Base-by-base conservation (phyloP, 2,113 vertebrate species). In the Machaerirhynchus nigripectus region DNA sequence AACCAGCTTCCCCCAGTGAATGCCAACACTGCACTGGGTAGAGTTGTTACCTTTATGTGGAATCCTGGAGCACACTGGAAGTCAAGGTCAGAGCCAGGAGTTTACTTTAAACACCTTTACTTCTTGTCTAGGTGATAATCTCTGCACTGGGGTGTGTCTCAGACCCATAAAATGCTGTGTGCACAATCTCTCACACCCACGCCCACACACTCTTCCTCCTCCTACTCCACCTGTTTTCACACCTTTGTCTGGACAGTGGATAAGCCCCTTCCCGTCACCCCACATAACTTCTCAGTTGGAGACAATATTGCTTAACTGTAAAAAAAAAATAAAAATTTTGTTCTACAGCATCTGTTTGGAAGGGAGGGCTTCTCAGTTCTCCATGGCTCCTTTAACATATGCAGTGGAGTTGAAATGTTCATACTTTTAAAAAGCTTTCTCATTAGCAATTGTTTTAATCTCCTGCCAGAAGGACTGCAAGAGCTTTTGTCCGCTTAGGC, bases 391-490 rank as follows among this genome's bases (percentile, higher is more conserved):
- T 92, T 93, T 93, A 75, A 64, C 8, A 3, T 24, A 60, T 17
- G 27, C 22, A 42, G 30, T 31, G 14, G 49, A 84, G 15, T 55
- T 87, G 92, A 96, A 95, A 83, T 49, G 30, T 63, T 81, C 44
- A 65, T 61, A 65, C 3, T 31, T 90, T 52, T 64, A 30, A 68
- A 95, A 95, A 92, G 44, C 37, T 85, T 93, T 85, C 47, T 56
- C 19, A 60, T 50, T 79, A 77, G 22, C 78, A 89, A 77, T 95
- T 93, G 78, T 92, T 95, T 78, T 63, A 92, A 40, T 77, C 20
- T 82, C 23, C 52, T 85, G 40, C 21, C 53, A 84, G 61, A 69
- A 59, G 24, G 40, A 67, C 50, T 74, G 67, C 20, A 80, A 83
- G 88, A 77, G 44, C 10, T 28, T 77, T 84, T 71, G 22, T 73